These are phyloP conservation scores for Pachyrhynchus sulphureomaculatus DNA, from an alignment of 1,140 invertebrate species.

Conservation along the genomic window DNA sequence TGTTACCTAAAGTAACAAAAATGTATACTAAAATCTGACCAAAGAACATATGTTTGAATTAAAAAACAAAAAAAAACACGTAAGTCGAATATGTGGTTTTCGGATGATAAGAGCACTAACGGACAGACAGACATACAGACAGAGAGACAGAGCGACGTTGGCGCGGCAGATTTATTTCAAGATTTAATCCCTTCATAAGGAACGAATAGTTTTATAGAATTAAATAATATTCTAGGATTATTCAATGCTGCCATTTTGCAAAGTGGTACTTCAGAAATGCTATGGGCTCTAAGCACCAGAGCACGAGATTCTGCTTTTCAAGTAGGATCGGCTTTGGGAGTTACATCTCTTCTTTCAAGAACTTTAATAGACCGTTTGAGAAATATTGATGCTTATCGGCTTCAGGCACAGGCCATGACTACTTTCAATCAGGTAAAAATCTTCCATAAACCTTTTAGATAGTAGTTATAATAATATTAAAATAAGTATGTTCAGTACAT, in stretches of 20 bases:
- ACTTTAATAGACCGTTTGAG: slow-evolving; percentile 7
- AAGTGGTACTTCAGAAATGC: slow-evolving; percentile 22
- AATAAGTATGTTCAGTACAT: not conserved
- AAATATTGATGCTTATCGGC: slow-evolving; percentile 9
- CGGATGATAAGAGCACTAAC: no score
- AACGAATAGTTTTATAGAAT: not conserved
- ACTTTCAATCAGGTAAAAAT: not conserved
- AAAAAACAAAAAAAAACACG: no score
- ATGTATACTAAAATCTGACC: no score
- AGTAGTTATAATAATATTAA: not conserved
- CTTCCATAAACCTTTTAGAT: not conserved
- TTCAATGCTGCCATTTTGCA: slow-evolving; percentile 27
- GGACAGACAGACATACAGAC: no score
- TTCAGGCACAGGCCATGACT: not conserved
- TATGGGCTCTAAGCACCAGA: slow-evolving; percentile 21
- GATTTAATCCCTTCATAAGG: not conserved
- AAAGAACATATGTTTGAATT: no score
- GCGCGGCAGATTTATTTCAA: not conserved
- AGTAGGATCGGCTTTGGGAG: slow-evolving; percentile 9
- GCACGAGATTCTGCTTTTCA: slow-evolving; percentile 1
- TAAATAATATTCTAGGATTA: slow-evolving; percentile 3
- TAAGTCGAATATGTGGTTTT: no score
- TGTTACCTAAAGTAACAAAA: no score
- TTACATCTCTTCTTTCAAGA: not conserved
- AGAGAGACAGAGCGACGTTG: no score